Evolutionary conservation across 2,113 vertebrate species (phyloP).

Genomic region (Castor canadensis): DNA sequence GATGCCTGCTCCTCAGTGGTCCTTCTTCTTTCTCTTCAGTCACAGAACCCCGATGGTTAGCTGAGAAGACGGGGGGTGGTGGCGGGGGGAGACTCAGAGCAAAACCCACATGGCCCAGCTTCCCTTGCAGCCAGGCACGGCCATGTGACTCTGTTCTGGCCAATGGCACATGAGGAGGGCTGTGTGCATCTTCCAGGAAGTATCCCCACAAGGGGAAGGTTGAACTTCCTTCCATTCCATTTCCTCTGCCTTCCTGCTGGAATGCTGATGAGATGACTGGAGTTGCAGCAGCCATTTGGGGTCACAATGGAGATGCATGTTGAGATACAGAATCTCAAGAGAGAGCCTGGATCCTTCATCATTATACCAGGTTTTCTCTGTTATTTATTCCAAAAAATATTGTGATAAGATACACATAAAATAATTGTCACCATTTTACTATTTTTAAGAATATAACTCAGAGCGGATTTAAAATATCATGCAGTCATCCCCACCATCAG

Average conservation of each 20-base stretch:
- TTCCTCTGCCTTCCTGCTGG: not conserved
- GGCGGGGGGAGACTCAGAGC: no score
- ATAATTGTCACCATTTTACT: not conserved
- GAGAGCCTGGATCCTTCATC: not conserved
- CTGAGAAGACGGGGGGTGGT: not conserved
- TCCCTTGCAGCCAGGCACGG: not conserved
- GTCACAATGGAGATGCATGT: not conserved
- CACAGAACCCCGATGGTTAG: not conserved
- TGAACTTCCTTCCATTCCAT: not conserved
- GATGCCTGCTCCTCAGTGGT: not conserved
- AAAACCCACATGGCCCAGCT: not conserved
- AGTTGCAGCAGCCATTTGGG: not conserved
- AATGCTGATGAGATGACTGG: not conserved
- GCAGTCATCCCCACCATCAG: accelerated
- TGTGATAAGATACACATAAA: not conserved
- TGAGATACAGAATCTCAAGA: not conserved
- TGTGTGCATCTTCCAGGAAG: not conserved
- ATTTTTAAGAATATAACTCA: not conserved
- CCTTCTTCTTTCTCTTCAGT: not conserved
- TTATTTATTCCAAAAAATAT: not conserved
- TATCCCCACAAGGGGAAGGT: not conserved
- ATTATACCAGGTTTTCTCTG: not conserved
- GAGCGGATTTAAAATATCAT: no score
- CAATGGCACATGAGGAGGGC: not conserved
- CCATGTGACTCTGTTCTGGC: not conserved